Evolutionary conservation across 2,888 invertebrate species (phyloP), one percentile per base, ranked within the genome.

Genomic region (Plebejus argus): DNA sequence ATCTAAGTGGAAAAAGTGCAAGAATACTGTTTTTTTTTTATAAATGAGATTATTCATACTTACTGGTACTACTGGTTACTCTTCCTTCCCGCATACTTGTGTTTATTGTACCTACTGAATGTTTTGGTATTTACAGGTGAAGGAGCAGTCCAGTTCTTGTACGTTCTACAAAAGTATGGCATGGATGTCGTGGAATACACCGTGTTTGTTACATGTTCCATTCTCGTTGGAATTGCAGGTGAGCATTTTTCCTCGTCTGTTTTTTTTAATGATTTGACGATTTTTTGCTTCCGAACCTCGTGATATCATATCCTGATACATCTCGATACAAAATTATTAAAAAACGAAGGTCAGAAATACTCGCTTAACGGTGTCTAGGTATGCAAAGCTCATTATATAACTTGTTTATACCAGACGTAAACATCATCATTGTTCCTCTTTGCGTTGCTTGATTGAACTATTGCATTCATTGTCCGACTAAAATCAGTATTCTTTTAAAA

Each of bases 141-240:
- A 90, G 87, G 86, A 1, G 86, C 91, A 1, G 86, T 95, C 0
- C 83, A 92, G 10, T 95, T 90, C 83, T 86, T 94, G 53, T 95
- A 95, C 80, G 86, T 90, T 0, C 84, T 95, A 76, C 88, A 88
- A n/a, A 91, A 91, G 81, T 95, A 92, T 81, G 86, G 87, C 58
- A 95, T 95, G 95, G 90, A 91, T 76, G 87, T 93, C 3, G 90
- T 94, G 0, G 94, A 95, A 33, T 93, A 89, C 78, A 95, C 94
- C 83, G 88, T 94, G 7, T 95, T 93, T 81, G 86, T 87, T 10
- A 95, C 95, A 0, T 93, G 93, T 80, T 89, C 91, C 0, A 89
- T 94, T 39, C 81, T 95, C 0, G 83, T 95, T 82, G 94, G 95
- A 80, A 86, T 94, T 75, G 86, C 90, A 77, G 95, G 95, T 95